Evolutionary conservation across 1,140 invertebrate species (phyloP).

Genomic region (Gerris buenoi): DNA sequence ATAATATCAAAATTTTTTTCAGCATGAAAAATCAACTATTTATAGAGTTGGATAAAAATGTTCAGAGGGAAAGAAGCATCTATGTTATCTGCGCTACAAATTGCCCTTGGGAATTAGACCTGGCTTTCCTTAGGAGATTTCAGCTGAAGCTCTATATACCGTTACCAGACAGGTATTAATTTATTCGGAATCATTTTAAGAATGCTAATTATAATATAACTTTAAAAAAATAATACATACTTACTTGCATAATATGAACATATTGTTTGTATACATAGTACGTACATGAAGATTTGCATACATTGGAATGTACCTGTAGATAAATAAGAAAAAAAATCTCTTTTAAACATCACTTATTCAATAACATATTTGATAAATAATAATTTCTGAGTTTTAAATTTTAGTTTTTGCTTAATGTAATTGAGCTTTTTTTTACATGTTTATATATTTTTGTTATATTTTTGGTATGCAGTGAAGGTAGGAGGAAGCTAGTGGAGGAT

Average conservation of each 20-base stretch:
- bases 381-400: neutral
- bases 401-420: neutral
- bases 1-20: constrained; percentile 9
- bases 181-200: too few relatives aligned
- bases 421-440: neutral
- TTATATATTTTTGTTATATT: neutral
- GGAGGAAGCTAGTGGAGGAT: constrained; percentile 17
- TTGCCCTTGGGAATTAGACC: constrained; percentile 47
- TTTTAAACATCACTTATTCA: too few relatives aligned
- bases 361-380: too few relatives aligned
- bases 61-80: constrained; percentile 21
- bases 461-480: neutral
- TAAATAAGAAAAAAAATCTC: too few relatives aligned
- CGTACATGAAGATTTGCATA: too few relatives aligned
- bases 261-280: too few relatives aligned
- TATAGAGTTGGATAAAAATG: constrained; percentile 27
- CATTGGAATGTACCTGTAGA: too few relatives aligned
- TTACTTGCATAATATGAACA: too few relatives aligned
- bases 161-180: constrained; percentile 34
- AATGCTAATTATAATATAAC: too few relatives aligned
- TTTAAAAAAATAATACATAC: too few relatives aligned
- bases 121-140: constrained; percentile 42
- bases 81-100: constrained; percentile 44
- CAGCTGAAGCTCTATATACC: constrained; percentile 41
- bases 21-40: constrained; percentile 11